phyloP scores from a whole-genome alignment of 2,888 invertebrate genomes.

The Macropis europaea region DNA sequence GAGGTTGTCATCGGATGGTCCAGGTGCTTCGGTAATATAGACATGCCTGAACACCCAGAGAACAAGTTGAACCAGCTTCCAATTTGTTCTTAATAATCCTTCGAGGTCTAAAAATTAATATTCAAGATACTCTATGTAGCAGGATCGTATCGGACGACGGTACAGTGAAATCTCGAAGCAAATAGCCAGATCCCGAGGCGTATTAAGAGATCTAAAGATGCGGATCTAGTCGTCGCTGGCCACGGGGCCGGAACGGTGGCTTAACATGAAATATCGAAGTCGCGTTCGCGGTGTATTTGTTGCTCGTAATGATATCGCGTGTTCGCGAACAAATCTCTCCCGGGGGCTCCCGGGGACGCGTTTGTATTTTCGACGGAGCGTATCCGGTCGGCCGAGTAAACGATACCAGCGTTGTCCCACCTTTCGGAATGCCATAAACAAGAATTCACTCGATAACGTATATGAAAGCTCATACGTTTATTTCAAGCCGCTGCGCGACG shows the following conservation, averaged over 20 bases:
- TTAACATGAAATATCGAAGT: conserved; percentile 48
- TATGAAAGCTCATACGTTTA: conserved; percentile 64
- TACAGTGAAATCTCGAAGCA: conserved; percentile 16
- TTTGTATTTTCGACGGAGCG: conserved; percentile 43
- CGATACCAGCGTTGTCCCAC: conserved; percentile 55
- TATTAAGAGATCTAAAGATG: conserved; percentile 42
- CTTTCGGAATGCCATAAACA: conserved; percentile 62
- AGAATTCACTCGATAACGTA: conserved; percentile 67
- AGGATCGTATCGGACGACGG: conserved; percentile 26
- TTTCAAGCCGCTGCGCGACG: conserved; percentile 53
- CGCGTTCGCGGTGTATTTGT: conserved; percentile 52
- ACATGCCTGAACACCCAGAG: too few species aligned
- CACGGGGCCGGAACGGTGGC: too few species aligned
- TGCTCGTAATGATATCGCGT: conserved; percentile 48
- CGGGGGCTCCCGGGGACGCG: conserved; percentile 34
- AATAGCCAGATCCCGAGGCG: conserved; percentile 15
- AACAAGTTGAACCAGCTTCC: too few species aligned
- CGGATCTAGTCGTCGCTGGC: conserved; percentile 50
- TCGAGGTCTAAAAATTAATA: too few species aligned
- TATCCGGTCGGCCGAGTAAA: conserved; percentile 42
- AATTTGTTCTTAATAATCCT: too few species aligned
- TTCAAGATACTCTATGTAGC: too few species aligned
- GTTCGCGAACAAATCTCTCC: conserved; percentile 48
- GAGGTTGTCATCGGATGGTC: too few species aligned
- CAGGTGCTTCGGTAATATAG: too few species aligned